Base-by-base conservation (phyloP, 2,113 vertebrate genomes). In the Ciconia maguari region DNA sequence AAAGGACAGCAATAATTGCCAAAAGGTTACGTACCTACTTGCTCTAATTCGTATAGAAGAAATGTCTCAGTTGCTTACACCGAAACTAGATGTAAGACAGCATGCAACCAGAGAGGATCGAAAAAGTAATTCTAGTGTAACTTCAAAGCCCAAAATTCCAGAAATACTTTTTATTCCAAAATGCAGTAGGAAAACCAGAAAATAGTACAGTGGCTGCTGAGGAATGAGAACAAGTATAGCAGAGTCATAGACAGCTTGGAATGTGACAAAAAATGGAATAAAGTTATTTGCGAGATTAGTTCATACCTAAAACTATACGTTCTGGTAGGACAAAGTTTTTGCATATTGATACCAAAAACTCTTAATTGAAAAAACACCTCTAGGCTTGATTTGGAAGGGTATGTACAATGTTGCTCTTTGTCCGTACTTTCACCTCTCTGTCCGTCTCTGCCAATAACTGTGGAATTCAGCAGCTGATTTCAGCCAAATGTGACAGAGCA, bases 331-430 rank as follows among this genome's bases (percentile, higher is more conserved):
- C 34, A 61, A 36, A 86, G 7, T 61, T n/a, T 80, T 90, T 89
- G 11, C 6, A 21, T 76, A 9, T 52, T 77, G 26, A 38, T 64
- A 61, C 2, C 10, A 83, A 72, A 55, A 64, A 3, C 5, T 72
- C 27, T 38, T 61, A 42, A 30, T 34, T 57, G 60, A 82, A 84
- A 20, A 86, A 75, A 6, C 14, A 26, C 18, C 15, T n/a, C 34
- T 41, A 54, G 51, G 10, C 26, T 74, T 77, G 30, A 36, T 69
- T 74, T 55, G 30, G 58, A 65, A 83, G 38, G 38, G 11, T 62
- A 7, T 5, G 2, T 62, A 25, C 30, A n/a, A 2, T 16, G 18
- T 3, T 12, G 5, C 2, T 42, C 6, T 55, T 68, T 76, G 13
- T 68, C 51, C 8, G 0, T 72, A 25, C 32, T 21, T 87, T 68